Base-by-base conservation (phyloP, 2,888 invertebrate genomes). In the Lepeophtheirus nordmannii region DNA sequence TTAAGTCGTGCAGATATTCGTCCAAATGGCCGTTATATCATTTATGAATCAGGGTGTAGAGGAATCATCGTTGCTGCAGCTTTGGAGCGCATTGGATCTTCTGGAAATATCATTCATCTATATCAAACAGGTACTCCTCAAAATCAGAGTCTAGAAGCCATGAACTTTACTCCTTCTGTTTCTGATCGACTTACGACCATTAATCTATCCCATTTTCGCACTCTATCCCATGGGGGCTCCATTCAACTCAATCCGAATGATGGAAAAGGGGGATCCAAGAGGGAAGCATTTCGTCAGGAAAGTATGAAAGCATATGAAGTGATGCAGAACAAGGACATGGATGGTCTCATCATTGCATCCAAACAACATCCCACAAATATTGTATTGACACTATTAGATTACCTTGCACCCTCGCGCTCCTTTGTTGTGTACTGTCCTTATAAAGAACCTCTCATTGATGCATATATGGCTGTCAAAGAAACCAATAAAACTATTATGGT, bases 11-110 rank as follows among this genome's bases (percentile, higher is more conserved):
- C 85, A 0, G 91, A 93, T 71, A 80, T 96, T 10, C 85, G 85
- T 38, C 81, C 85, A 0, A 83, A 81, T 69, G 86, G 88, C 0
- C 73, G 71, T 7, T 87, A 85, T 75, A 77, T 92, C 67, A 75
- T 96, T 1, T 91, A 90, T 74, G 94, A 96, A 73, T 87, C 89
- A 66, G 89, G 89, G 0, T 87, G 88, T 40, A 84, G 85, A 72
- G 96, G 94, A 0, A 78, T 97, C 58, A 74, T 91, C 38, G 82
- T 88, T 8, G 89, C 92, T 0, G 83, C 88, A 1, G 79, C 94
- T 72, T 74, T 96, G 58, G 86, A 89, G 74, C 73, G 80, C 69
- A 70, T 80, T 20, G 82, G 83, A 65, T 84, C 90, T 67, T 84
- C 86, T 1, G 79, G 79, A 5, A 72, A 71, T 46, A 74, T 77